A percentile compares a stretch with the other conserved stretches of the same genome.
phyloP scores from a whole-genome alignment of 2,888 invertebrate species.

The Peribatodes rhomboidaria region DNA sequence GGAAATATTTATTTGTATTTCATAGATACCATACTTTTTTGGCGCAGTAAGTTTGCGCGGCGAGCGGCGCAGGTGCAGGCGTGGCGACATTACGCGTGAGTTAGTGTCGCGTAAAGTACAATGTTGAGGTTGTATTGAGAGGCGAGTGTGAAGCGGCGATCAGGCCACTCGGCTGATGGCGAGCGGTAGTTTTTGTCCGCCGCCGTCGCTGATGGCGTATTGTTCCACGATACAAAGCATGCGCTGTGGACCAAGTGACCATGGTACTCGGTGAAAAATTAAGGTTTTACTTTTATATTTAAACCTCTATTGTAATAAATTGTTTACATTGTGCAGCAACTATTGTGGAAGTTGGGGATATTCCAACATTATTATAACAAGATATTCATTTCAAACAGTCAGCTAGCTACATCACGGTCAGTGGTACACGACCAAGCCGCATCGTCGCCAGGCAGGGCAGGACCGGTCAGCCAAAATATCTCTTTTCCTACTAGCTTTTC shows the following conservation, averaged over 20 bases:
- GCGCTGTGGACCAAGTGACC: not conserved
- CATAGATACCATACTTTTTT: not conserved
- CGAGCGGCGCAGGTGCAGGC: not conserved
- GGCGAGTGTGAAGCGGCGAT: not conserved
- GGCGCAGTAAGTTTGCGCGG: not conserved
- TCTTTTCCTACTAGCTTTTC: not conserved
- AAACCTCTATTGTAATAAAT: too few species aligned
- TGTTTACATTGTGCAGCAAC: not conserved
- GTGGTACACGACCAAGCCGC: too few species aligned
- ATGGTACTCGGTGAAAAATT: not conserved
- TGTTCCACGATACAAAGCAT: conserved; percentile 6
- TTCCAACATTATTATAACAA: too few species aligned
- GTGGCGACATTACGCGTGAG: not conserved
- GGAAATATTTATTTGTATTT: not conserved
- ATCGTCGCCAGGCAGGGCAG: too few species aligned
- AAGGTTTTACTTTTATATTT: not conserved
- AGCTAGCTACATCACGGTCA: too few species aligned
- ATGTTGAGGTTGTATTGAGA: conserved; percentile 25
- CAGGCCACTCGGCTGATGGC: not conserved
- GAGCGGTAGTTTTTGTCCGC: conserved; percentile 7
- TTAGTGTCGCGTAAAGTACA: conserved; percentile 22
- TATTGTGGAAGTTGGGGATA: too few species aligned
- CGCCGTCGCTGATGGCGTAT: conserved; percentile 17
- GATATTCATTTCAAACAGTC: too few species aligned
- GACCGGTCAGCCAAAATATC: too few species aligned